phyloP scores from a whole-genome alignment of 2,113 vertebrate genomes.

The Ptilorrhoa leucosticta region DNA sequence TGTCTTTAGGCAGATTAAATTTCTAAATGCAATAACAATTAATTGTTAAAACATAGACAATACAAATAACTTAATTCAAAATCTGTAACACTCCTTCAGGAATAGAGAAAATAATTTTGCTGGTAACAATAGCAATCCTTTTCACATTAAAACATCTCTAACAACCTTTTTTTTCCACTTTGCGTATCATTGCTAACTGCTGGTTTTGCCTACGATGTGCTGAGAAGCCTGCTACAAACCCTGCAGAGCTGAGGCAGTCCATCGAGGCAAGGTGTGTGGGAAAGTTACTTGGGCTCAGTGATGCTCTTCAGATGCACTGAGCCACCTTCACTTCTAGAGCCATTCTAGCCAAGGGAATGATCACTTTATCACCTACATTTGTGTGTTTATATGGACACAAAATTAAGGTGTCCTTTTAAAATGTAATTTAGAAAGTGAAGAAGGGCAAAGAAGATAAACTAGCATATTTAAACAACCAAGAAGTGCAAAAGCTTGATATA shows the following conservation, averaged over 20 bases:
- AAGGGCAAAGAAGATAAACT: neutral
- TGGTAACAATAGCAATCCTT: neutral
- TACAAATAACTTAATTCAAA: neutral
- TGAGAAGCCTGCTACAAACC: neutral
- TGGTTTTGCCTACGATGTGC: neutral
- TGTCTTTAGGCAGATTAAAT: neutral
- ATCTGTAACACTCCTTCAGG: neutral
- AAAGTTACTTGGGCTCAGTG: neutral
- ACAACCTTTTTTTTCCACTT: neutral
- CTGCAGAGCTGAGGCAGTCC: neutral
- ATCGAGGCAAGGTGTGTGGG: neutral
- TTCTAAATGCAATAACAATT: neutral
- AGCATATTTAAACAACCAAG: neutral
- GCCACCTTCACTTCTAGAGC: neutral
- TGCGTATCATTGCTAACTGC: fast-evolving
- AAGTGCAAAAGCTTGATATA: neutral
- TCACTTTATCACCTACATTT: neutral
- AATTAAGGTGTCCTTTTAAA: neutral
- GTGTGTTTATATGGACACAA: neutral
- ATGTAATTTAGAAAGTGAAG: neutral
- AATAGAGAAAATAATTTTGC: neutral
- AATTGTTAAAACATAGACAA: neutral
- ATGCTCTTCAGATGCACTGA: neutral
- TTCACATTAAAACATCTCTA: neutral
- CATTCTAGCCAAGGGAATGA: neutral